Evolutionary conservation across 2,797 vertebrate species (phyloP).

Genomic region (Peromyscus nudipes): DNA sequence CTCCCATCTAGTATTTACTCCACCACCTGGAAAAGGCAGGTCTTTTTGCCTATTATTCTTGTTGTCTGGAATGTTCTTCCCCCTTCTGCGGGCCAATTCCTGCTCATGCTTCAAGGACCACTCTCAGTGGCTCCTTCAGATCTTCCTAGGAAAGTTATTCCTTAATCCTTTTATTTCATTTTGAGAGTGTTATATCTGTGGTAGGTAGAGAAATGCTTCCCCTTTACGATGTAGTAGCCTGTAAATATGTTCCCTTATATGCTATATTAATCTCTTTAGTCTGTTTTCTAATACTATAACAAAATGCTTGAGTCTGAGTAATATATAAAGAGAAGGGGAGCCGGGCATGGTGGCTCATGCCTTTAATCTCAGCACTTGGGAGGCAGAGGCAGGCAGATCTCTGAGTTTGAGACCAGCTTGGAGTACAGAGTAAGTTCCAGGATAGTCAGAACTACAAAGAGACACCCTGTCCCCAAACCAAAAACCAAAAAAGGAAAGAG

Average conservation of each 20-base stretch:
- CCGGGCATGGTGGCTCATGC: rapidly evolving
- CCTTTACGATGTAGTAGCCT: background rate
- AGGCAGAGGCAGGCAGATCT: background rate
- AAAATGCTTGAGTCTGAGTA: background rate
- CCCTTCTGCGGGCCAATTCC: background rate
- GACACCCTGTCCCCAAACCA: background rate
- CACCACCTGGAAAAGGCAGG: background rate
- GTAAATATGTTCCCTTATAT: background rate
- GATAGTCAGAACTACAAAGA: background rate
- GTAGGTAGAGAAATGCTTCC: background rate
- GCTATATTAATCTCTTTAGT: background rate
- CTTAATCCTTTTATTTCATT: background rate
- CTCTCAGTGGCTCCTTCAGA: background rate
- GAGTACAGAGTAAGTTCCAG: background rate
- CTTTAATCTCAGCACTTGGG: background rate
- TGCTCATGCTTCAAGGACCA: background rate
- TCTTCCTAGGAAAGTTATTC: background rate
- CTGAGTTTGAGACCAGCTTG: background rate
- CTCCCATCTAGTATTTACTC: background rate
- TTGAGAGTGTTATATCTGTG: background rate
- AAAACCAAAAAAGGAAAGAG: background rate
- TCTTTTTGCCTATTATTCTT: background rate
- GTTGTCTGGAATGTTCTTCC: background rate
- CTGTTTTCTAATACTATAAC: background rate
- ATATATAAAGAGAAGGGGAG: background rate